phyloP scores from a whole-genome alignment of 2,797 vertebrate species.

The Melanotaenia pygmaea region DNA sequence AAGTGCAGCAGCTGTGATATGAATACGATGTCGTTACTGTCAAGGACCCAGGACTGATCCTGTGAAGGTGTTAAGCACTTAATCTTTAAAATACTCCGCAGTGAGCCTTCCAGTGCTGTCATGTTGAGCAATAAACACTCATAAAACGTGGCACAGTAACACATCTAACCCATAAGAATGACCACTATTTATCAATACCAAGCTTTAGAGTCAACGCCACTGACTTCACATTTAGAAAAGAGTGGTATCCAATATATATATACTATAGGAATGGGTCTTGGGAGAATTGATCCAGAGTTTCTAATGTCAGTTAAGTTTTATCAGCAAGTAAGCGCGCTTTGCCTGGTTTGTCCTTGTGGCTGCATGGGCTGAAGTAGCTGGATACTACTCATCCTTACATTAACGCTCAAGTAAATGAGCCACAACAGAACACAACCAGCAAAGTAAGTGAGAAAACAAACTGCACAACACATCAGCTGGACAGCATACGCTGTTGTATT shows the following conservation, averaged over 20 bases:
- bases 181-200: neutral
- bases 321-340: conserved; percentile 58
- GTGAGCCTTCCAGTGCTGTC: neutral
- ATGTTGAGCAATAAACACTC: neutral
- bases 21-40: conserved; percentile 23
- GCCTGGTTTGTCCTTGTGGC: conserved; percentile 53
- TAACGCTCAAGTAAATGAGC: neutral
- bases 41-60: conserved; percentile 20
- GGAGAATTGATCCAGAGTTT: conserved; percentile 1
- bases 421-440: neutral
- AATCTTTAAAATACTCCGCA: neutral
- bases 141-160: conserved; percentile 20
- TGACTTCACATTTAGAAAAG: neutral
- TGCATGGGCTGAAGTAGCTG: conserved; percentile 11
- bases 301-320: conserved; percentile 32
- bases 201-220: neutral
- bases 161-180: neutral
- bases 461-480: too few relatives aligned
- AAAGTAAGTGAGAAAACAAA: accelerated
- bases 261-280: neutral
- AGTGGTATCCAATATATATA: too few relatives aligned
- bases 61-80: neutral
- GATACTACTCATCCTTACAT: neutral
- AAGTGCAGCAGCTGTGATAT: conserved; percentile 13
- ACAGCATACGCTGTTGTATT: neutral